Conservation (phyloP, 2,888 invertebrate species). For the Drosophila crucigera region DNA sequence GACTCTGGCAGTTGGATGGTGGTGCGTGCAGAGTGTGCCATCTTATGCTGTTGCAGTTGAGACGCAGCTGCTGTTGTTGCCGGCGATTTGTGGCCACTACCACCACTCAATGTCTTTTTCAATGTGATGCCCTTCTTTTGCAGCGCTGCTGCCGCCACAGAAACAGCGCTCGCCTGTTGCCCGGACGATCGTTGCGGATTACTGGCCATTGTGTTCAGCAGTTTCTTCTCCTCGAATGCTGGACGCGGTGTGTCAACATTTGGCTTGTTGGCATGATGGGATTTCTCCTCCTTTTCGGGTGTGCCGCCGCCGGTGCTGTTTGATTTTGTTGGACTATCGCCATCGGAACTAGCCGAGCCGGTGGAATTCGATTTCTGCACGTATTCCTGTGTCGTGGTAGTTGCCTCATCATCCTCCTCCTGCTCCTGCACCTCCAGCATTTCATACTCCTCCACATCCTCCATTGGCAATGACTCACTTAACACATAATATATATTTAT, state of each 20-base stretch:
- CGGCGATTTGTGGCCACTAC: conserved; percentile 21
- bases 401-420: conserved; percentile 76
- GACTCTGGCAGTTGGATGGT: conserved; percentile 81
- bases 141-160: conserved; percentile 73
- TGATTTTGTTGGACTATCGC: conserved; percentile 81
- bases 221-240: conserved; percentile 67
- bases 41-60: conserved; percentile 28
- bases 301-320: conserved; percentile 64
- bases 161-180: conserved; percentile 41
- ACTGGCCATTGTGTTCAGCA: conserved; percentile 68
- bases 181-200: conserved; percentile 45
- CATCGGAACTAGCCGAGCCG: conserved; percentile 75
- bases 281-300: conserved; percentile 80
- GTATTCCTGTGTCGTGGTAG: conserved; percentile 26
- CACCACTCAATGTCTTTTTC: conserved; percentile 69
- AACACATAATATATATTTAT: background rate
- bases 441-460: conserved; percentile 83
- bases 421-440: conserved; percentile 84
- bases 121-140: conserved; percentile 83
- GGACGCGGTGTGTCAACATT: conserved; percentile 64
- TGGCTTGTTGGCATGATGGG: conserved; percentile 42
- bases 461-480: conserved; percentile 73
- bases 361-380: conserved; percentile 60
- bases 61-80: background rate
- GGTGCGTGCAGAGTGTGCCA: conserved; percentile 49